These are phyloP conservation scores for Nothobranchius kuhntae DNA, from an alignment of 2,113 vertebrate species.

Conservation along the genomic window DNA sequence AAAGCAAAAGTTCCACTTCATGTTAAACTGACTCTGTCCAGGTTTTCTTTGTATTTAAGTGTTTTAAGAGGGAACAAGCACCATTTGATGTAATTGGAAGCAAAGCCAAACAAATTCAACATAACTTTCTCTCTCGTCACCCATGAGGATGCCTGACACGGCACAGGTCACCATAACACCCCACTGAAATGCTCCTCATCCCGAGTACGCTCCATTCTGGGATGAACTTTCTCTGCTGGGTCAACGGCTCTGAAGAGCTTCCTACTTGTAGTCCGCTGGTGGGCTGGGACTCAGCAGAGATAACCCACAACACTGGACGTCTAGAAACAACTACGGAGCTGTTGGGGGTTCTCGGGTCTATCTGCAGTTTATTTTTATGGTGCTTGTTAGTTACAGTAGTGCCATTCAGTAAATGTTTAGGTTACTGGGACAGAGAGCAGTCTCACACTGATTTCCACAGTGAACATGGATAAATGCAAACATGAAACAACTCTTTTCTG, in stretches of 20 bases:
- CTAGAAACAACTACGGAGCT: neutral
- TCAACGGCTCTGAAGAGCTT: conserved; percentile 46
- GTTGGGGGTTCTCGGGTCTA: conserved; percentile 1
- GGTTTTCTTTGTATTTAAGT: conserved; percentile 20
- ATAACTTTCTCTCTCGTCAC: neutral
- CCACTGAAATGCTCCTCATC: no score
- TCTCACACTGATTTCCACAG: conserved; percentile 20
- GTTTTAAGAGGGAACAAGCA: conserved; percentile 54
- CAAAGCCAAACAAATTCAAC: conserved; percentile 6
- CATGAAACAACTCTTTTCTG: conserved; percentile 3
- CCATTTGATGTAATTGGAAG: conserved; percentile 13
- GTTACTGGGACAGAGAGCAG: conserved; percentile 16
- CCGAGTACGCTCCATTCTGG: neutral
- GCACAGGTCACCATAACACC: neutral
- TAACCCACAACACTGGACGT: conserved; percentile 1
- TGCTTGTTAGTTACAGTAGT: conserved; percentile 58
- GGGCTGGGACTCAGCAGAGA: no score
- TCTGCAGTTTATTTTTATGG: conserved; percentile 13
- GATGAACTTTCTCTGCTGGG: neutral
- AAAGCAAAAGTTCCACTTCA: conserved; percentile 55
- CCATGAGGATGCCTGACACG: conserved; percentile 5
- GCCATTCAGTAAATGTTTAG: conserved; percentile 44
- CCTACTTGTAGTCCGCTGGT: neutral
- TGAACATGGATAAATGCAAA: conserved; percentile 25
- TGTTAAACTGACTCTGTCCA: conserved; percentile 47